Evolutionary conservation across 2,797 vertebrate species (phyloP).

Genomic region (Delichon dasypus): DNA sequence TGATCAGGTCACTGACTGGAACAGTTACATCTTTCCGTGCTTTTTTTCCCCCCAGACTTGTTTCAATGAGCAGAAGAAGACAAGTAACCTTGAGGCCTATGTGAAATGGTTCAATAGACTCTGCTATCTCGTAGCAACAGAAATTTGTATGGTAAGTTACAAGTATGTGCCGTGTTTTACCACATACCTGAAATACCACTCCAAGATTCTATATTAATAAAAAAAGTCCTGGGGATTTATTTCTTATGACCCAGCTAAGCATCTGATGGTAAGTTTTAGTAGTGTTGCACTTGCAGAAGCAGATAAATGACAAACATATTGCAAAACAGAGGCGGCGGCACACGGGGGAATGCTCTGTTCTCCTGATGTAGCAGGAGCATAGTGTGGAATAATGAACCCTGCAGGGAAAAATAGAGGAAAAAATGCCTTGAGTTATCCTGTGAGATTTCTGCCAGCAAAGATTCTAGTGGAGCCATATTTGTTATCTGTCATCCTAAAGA

Average conservation of each 20-base stretch:
- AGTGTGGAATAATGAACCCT: constrained; percentile 52
- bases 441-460: background rate
- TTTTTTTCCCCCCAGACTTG: constrained; percentile 56
- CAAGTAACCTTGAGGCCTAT: constrained; percentile 90
- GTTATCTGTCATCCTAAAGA: constrained; percentile 14
- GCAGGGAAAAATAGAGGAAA: constrained; percentile 10
- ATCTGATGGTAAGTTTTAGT: background rate
- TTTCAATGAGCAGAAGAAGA: constrained; percentile 82
- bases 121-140: constrained; percentile 91
- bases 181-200: background rate
- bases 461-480: background rate
- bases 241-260: background rate
- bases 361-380: constrained; percentile 12
- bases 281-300: background rate
- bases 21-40: background rate
- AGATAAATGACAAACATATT: background rate
- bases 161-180: background rate
- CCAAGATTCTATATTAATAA: background rate
- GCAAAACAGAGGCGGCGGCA: background rate
- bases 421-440: constrained; percentile 21
- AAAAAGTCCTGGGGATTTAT: background rate
- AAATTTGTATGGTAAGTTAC: constrained; percentile 90
- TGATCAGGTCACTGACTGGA: background rate
- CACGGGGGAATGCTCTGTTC: background rate
- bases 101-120: constrained; percentile 94